Conservation (phyloP, 2,113 vertebrate species). For the Corythaeola cristata region DNA sequence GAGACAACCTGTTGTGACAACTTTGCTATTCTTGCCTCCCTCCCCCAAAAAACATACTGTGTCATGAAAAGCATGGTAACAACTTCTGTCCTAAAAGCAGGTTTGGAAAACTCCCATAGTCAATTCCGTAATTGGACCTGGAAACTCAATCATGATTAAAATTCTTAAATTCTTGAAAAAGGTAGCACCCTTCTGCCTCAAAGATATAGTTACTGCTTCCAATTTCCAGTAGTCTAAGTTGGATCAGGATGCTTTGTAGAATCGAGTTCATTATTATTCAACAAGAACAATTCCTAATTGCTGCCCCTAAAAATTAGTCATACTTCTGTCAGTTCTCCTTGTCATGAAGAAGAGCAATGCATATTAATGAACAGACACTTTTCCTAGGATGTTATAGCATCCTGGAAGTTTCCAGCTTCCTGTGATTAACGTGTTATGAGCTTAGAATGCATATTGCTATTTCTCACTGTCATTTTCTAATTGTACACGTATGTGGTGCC, state of each 20-base stretch:
- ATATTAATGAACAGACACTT: not conserved
- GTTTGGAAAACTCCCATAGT: not conserved
- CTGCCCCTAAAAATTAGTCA: conserved; percentile 22
- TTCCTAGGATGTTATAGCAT: not conserved
- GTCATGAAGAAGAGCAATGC: not conserved
- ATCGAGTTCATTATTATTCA: not conserved
- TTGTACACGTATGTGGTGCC: not conserved
- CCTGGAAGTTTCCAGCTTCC: not conserved
- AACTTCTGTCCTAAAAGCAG: not conserved
- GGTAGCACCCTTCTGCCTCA: not conserved
- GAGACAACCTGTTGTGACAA: not conserved
- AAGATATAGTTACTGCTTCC: not conserved
- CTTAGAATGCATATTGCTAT: not conserved
- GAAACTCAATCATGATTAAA: not conserved
- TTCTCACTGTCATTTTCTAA: not conserved
- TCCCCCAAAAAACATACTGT: not conserved
- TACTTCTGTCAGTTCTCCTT: conserved; percentile 16
- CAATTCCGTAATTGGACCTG: not conserved
- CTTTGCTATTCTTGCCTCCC: not conserved
- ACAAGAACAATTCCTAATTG: not conserved
- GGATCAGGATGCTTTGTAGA: not conserved
- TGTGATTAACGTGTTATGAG: not conserved
- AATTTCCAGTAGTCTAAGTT: not conserved
- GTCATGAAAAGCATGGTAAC: not conserved
- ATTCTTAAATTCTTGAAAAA: not conserved